phyloP scores from a whole-genome alignment of 2,113 vertebrate genomes.

The Sapayoa aenigma region DNA sequence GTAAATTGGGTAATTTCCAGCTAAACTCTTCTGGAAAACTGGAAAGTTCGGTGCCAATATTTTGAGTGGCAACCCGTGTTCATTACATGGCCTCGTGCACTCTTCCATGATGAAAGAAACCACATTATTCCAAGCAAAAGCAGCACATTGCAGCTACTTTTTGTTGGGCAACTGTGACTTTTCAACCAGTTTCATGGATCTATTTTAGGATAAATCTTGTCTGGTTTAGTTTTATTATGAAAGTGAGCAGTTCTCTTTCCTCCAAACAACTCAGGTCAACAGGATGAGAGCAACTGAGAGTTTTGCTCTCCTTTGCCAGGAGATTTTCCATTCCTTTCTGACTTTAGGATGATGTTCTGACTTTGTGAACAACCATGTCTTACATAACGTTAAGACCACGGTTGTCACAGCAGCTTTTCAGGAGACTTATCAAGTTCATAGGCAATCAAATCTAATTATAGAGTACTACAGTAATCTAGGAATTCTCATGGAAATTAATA shows the following conservation, averaged over 20 bases:
- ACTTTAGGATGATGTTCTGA: background rate
- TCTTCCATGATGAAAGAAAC: background rate
- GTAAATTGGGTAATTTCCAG: background rate
- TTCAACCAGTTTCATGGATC: background rate
- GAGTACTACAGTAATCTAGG: background rate
- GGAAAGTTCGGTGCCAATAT: background rate
- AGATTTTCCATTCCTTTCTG: background rate
- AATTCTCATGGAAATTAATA: background rate
- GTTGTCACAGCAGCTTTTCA: background rate
- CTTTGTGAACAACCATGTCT: background rate
- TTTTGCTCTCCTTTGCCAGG: background rate
- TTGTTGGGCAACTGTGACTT: background rate
- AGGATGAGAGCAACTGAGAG: background rate
- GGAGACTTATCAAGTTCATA: background rate
- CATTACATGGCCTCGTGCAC: background rate
- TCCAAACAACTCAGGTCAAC: background rate
- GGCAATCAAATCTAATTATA: background rate
- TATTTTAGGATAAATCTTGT: background rate
- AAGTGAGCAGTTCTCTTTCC: background rate
- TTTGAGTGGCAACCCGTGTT: background rate
- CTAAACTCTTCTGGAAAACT: background rate
- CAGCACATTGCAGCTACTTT: background rate
- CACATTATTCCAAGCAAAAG: background rate
- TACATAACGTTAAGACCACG: background rate
- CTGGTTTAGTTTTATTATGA: background rate